These are phyloP conservation scores for Meteorus sp. DNA, from an alignment of 1,140 invertebrate genomes.

Conservation along the genomic window DNA sequence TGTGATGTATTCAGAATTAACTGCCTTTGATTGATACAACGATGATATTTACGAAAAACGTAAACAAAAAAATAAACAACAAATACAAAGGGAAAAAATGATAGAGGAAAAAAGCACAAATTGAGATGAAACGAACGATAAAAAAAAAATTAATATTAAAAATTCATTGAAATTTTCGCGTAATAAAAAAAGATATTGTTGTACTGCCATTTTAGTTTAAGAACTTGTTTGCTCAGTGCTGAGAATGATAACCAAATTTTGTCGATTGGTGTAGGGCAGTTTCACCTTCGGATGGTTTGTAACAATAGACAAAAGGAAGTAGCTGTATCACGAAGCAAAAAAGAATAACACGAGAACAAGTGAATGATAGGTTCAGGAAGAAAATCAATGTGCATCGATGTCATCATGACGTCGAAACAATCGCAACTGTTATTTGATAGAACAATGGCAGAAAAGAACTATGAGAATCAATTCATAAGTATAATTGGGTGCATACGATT, in stretches of 20 bases:
- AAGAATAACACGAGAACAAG: no score
- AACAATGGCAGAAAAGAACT: background rate
- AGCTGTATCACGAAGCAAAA: no score
- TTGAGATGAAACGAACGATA: conserved; percentile 12
- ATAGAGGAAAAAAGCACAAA: conserved; percentile 2
- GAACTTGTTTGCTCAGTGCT: background rate
- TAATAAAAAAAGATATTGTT: conserved; percentile 33
- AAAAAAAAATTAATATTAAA: conserved; percentile 17
- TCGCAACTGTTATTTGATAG: no score
- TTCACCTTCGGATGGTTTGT: no score
- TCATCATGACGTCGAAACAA: no score
- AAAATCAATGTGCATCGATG: no score
- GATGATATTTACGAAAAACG: conserved; percentile 16
- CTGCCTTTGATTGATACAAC: conserved; percentile 26
- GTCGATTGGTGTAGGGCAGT: no score
- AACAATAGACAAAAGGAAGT: no score
- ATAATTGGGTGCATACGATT: conserved; percentile 11
- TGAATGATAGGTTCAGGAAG: no score
- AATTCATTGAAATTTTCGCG: no score
- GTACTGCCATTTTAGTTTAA: conserved; percentile 44
- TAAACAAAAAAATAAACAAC: conserved; percentile 2
- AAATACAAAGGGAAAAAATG: conserved; percentile 9
- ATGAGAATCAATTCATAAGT: background rate
- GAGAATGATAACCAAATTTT: no score
- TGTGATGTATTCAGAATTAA: background rate